These are phyloP conservation scores for Aphidius colemani DNA, from an alignment of 2,888 invertebrate genomes.

Conservation along the genomic window DNA sequence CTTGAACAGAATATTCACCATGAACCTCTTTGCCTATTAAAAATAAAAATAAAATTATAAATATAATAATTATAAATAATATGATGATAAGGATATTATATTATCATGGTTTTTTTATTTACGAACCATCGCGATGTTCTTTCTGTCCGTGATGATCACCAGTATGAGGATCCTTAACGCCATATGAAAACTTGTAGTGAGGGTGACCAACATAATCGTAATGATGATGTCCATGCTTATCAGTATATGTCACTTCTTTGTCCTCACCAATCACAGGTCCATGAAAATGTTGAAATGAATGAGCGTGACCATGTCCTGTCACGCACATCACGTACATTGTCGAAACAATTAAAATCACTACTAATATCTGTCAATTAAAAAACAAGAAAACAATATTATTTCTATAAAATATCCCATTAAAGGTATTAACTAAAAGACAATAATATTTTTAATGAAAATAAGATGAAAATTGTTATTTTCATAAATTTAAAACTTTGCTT, in stretches of 20 bases:
- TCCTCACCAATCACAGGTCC: slow-evolving; percentile 54
- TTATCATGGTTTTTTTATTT: slow-evolving; percentile 13
- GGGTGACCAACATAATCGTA: slow-evolving; percentile 57
- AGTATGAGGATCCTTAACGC: slow-evolving; percentile 54
- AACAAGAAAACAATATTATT: too few species aligned
- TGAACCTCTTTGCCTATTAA: slow-evolving; percentile 75
- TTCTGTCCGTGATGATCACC: slow-evolving; percentile 60
- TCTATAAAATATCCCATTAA: too few species aligned
- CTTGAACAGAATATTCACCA: slow-evolving; percentile 70
- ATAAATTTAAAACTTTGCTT: too few species aligned
- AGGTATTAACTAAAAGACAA: too few species aligned
- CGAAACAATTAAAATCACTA: slow-evolving; percentile 20
- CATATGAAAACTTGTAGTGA: slow-evolving; percentile 54
- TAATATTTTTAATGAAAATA: too few species aligned
- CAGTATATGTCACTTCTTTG: slow-evolving; percentile 49
- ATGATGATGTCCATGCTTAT: slow-evolving; percentile 54
- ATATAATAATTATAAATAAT: not conserved
- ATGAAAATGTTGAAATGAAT: slow-evolving; percentile 56
- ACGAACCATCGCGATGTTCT: slow-evolving; percentile 58
- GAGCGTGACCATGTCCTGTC: slow-evolving; percentile 45
- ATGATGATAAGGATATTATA: not conserved
- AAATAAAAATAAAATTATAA: slow-evolving; percentile 57
- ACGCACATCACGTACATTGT: slow-evolving; percentile 24
- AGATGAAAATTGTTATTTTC: too few species aligned
- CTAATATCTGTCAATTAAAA: too few species aligned